These are phyloP conservation scores for Apeltes quadracus DNA, from an alignment of 2,113 vertebrate genomes.

Conservation along the genomic window DNA sequence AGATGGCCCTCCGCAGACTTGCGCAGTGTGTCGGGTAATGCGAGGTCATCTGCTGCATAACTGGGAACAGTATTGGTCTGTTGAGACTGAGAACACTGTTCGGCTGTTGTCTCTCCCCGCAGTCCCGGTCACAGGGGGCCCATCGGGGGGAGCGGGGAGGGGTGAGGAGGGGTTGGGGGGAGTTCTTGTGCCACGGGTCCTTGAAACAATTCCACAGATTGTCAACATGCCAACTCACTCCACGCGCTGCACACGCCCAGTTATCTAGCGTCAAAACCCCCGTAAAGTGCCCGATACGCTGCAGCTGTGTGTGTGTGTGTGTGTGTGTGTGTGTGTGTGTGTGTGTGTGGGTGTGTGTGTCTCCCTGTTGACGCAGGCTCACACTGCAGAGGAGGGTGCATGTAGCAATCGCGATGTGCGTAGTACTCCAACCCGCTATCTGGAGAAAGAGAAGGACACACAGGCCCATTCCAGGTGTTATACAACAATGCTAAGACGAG, in stretches of 20 bases:
- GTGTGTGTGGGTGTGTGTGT: background rate
- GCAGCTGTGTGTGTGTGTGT: background rate
- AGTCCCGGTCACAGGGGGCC: slow-evolving; percentile 10
- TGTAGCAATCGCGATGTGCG: slow-evolving; percentile 5
- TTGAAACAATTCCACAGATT: slow-evolving; percentile 14
- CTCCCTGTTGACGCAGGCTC: background rate
- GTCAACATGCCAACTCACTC: slow-evolving; percentile 16
- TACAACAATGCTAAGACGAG: background rate
- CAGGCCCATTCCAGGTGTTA: background rate
- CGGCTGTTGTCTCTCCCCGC: slow-evolving; percentile 27
- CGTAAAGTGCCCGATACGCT: background rate
- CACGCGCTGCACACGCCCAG: slow-evolving; percentile 6
- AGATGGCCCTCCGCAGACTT: slow-evolving; percentile 65
- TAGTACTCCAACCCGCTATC: background rate
- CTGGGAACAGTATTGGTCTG: slow-evolving; percentile 54
- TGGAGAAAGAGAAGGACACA: background rate
- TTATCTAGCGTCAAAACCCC: background rate
- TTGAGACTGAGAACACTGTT: slow-evolving; percentile 61
- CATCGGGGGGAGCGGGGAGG: too few species aligned
- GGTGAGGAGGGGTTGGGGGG: slow-evolving; percentile 2
- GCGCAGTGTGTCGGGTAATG: slow-evolving; percentile 69
- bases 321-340: too few species aligned
- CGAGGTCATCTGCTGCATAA: slow-evolving; percentile 55
- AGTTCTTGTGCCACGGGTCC: slow-evolving; percentile 24
- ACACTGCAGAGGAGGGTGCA: slow-evolving; percentile 1